Evolutionary conservation across 2,113 vertebrate genomes (phyloP).

Genomic region (Eublepharis macularius): DNA sequence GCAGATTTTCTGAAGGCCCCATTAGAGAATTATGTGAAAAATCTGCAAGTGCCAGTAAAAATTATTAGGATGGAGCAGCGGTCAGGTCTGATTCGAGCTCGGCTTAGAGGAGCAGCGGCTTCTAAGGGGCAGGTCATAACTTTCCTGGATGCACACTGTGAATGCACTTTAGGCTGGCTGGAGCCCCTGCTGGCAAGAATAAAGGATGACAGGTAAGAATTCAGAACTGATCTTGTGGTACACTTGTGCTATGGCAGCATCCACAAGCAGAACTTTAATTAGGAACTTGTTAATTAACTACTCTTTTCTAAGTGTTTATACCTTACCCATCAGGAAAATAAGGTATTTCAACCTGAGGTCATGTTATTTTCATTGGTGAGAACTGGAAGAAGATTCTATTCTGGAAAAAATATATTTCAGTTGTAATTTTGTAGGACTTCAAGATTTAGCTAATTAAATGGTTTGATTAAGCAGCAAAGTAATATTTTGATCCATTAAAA

Average conservation of each 20-base stretch:
- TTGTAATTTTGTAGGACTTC: no score
- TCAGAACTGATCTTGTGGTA: background rate
- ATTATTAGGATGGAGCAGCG: conserved; percentile 95
- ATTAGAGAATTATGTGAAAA: conserved; percentile 85
- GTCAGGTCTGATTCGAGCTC: conserved; percentile 92
- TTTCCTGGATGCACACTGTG: conserved; percentile 96
- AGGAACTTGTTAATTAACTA: background rate
- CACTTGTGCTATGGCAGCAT: background rate
- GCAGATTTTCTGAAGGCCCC: conserved; percentile 91
- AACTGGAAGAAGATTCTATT: no score
- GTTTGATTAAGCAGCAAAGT: no score
- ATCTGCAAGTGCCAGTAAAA: conserved; percentile 83
- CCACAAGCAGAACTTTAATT: background rate
- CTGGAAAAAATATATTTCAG: no score
- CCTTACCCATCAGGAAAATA: background rate
- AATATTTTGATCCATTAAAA: no score
- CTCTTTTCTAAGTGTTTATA: conserved; percentile 23
- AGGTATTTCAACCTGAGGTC: no score
- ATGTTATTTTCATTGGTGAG: no score
- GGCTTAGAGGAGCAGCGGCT: conserved; percentile 90
- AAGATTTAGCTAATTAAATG: no score
- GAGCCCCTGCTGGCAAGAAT: conserved; percentile 93
- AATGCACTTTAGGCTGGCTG: conserved; percentile 93
- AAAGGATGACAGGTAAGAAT: conserved; percentile 83
- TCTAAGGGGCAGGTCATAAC: conserved; percentile 93